Base-by-base conservation (phyloP, 2,113 vertebrate genomes). In the Pantherophis guttatus region DNA sequence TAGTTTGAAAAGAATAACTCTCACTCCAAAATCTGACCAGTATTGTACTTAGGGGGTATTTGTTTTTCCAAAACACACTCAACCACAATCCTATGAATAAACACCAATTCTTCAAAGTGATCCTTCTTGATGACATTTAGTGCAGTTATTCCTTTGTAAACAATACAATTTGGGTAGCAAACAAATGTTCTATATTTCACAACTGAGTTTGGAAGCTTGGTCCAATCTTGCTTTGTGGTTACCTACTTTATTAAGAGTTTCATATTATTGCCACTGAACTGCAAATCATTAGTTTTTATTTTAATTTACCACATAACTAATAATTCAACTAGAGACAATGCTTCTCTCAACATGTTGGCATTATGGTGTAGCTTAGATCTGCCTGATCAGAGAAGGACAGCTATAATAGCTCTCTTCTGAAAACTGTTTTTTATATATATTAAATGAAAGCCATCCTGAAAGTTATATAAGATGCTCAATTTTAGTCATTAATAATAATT, bases 251-350 rank as follows among this genome's bases (percentile, higher is more conserved):
- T 93, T 95, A 92, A 96, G 95, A 62, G 95, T 93, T 96, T 97
- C 95, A 53, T 95, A 97, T 97, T 96, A 96, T 95, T 95, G 94
- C 95, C 96, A 94, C 96, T 97, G 95, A 96, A 96, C 96, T 97
- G 97, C 96, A 97, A 97, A 94, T 97, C 96, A 97, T 97, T 97
- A 97, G 95, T 95, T 97, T 97, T 97, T 97, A 97, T 97, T 93
- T 93, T 90, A 93, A 97, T 97, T 97, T 94, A 93, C 95, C 95
- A 96, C 96, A 97, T 97, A 97, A 96, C 96, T 94, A 94, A 96
- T 97, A 96, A 95, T 95, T 75, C 95, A 95, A 96, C 94, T 95
- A 96, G 95, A 94, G 94, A 96, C 96, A 96, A 94, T 95, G 95
- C 62, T 97, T 95, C 96, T 96, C 96, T 95, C 95, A 97, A 96